These are phyloP conservation scores for Meteorus sp. DNA, from an alignment of 1,140 invertebrate genomes.

Conservation along the genomic window DNA sequence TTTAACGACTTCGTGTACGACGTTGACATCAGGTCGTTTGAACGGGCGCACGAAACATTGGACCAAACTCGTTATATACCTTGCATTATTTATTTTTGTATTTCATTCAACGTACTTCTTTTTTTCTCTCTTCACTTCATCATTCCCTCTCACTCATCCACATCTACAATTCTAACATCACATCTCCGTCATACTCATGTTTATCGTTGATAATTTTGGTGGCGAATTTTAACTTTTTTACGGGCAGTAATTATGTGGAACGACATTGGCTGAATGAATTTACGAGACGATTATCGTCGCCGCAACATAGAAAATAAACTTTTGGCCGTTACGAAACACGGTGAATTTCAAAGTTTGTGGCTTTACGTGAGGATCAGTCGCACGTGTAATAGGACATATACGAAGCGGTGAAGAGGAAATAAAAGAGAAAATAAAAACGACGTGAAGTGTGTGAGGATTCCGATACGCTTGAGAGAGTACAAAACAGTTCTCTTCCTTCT, in stretches of 20 bases:
- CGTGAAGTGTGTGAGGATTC: too few species aligned
- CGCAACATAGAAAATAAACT: neutral
- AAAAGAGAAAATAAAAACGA: too few species aligned
- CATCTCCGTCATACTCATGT: neutral
- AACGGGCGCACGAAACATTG: too few species aligned
- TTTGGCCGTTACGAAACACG: neutral
- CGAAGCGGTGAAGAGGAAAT: too few species aligned
- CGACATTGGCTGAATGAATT: neutral
- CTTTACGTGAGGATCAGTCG: too few species aligned
- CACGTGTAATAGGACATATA: too few species aligned
- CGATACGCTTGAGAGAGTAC: too few species aligned
- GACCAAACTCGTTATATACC: too few species aligned
- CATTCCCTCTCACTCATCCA: too few species aligned
- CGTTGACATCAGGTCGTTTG: neutral
- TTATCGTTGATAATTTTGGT: neutral
- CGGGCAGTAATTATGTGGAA: neutral
- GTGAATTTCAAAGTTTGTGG: too few species aligned
- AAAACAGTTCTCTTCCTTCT: too few species aligned
- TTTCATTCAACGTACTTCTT: neutral
- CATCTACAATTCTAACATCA: neutral
- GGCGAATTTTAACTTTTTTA: neutral
- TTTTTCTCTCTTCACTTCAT: neutral
- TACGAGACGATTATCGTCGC: constrained; percentile 1
- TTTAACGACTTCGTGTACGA: constrained; percentile 16
- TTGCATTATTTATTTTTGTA: neutral